Evolutionary conservation across 2,113 vertebrate species (phyloP), one percentile per base, ranked within the genome.

Genomic region (Petroica traversi): DNA sequence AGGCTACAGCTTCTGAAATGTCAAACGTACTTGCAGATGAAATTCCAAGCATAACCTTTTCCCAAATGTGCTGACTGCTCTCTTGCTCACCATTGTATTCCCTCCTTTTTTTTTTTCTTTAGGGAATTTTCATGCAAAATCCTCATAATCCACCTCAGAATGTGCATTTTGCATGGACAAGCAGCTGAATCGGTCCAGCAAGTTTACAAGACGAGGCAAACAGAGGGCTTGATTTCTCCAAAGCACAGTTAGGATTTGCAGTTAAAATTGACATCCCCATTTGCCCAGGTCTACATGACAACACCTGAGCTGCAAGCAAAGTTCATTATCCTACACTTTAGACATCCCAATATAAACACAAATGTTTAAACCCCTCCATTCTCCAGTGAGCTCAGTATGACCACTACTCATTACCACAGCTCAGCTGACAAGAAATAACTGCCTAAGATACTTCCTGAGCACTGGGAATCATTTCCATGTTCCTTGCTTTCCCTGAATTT

Each of bases 231-330:
- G 55, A 57, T 68, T 78, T 82, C 46, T 62, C 45, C 75, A 61
- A 4, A 23, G 38, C 43, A 62, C 24, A 75, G n/a, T 14, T 14
- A 31, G 17, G 62, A 84, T 49, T 55, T 58, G 59, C 34, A 88
- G 59, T 14, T 34, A 46, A 40, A 69, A 40, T 0, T 28, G 22
- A 16, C 15, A 61, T 11, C 22, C 61, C 43, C 26, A 18, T 16
- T 34, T 77, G 13, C 38, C 28, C 58, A 34, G 5, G 23, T 62
- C 72, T 67, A 48, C 1, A 2, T 23, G 20, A 28, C 33, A 55
- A 40, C 4, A 48, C 0, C 4, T 2, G 13, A 83, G n/a, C 40
- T 63, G 20, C 0, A 0, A 81, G 61, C 31, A 76, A 38, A 49
- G 15, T 2, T 52, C 4, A 23, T 33, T 80, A 61, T 31, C 31